Conservation (phyloP, 2,888 invertebrate genomes). For the Argyra leucocephala region DNA sequence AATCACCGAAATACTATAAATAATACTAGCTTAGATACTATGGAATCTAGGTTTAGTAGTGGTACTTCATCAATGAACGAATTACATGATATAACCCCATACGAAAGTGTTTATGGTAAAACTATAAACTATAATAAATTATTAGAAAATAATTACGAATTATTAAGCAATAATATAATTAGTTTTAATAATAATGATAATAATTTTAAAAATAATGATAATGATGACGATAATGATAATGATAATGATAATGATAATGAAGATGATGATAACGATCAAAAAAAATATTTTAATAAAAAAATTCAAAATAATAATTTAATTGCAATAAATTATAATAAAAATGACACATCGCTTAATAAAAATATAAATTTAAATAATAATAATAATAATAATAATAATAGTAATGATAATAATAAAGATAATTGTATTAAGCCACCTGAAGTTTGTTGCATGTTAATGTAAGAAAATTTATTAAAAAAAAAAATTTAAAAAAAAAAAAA, state of each 20-base stretch:
- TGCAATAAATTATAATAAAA: conserved; percentile 3
- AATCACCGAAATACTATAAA: conserved; percentile 9
- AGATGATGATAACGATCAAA: conserved; percentile 6
- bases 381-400: conserved; percentile 16
- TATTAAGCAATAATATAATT: conserved; percentile 24
- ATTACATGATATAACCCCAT: conserved; percentile 28
- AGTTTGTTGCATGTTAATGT: conserved; percentile 27
- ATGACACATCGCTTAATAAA: conserved; percentile 10
- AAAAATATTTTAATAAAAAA: background rate
- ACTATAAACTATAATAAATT: conserved; percentile 37
- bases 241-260: conserved; percentile 7
- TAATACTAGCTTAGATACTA: background rate
- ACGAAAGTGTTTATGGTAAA: conserved; percentile 42
- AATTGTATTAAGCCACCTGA: conserved; percentile 24
- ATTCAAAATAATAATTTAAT: background rate
- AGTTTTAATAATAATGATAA: conserved; percentile 16
- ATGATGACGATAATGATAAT: conserved; percentile 10
- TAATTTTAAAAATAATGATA: conserved; percentile 8
- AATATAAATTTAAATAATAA: conserved; percentile 10
- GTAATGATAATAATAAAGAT: conserved; percentile 18
- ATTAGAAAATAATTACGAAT: conserved; percentile 20
- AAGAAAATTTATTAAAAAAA: conserved; percentile 9
- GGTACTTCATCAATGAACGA: background rate
- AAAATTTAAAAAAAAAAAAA: background rate
- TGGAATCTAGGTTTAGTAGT: background rate